Base-by-base conservation (phyloP, 2,113 vertebrate genomes). In the Puntigrus tetrazona region DNA sequence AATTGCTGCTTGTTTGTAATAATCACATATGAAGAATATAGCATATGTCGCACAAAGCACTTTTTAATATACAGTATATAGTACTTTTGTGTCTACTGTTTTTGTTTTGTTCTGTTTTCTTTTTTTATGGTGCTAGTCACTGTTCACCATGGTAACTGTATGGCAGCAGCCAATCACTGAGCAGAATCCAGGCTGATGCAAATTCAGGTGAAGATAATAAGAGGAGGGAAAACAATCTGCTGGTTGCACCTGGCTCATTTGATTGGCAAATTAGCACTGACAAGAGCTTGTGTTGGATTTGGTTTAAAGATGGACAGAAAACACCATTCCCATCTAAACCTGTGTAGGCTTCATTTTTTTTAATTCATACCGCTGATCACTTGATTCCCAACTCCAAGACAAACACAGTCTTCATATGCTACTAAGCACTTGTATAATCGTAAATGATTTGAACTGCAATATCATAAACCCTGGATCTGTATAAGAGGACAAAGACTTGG, bases 171-270 rank as follows among this genome's bases (percentile, higher is more conserved):
- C 90, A 90, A 92, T 91, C 86, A 78, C 69, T 65, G 43, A 1
- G 11, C 50, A 16, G 75, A 57, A 74, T 85, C 74, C 14, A 41
- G 5, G 67, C 81, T 0, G 75, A 91, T 90, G 89, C 89, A 92
- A 93, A 87, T 45, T 72, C 0, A 5, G 34, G 18, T n/a, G 63
- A 72, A 81, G 50, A 87, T 90, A 90, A 87, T 73, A 81, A 78
- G 77, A 13, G 74, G 22, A 55, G 67, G 38, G 77, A 22, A 90
- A 88, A 50, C 41, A 65, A 85, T 88, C 83, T 91, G 82, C 75
- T 43, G 84, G 86, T 87, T 86, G 89, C 90, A 91, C 92, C 92
- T 65, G 82, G 27, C 86, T 93, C 91, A 94, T 95, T 95, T 95
- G 92, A 87, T 90, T 93, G 87, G 87, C 91, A 94, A 95, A 93